Conservation (phyloP, 2,113 vertebrate genomes). For the Antennarius striatus region DNA sequence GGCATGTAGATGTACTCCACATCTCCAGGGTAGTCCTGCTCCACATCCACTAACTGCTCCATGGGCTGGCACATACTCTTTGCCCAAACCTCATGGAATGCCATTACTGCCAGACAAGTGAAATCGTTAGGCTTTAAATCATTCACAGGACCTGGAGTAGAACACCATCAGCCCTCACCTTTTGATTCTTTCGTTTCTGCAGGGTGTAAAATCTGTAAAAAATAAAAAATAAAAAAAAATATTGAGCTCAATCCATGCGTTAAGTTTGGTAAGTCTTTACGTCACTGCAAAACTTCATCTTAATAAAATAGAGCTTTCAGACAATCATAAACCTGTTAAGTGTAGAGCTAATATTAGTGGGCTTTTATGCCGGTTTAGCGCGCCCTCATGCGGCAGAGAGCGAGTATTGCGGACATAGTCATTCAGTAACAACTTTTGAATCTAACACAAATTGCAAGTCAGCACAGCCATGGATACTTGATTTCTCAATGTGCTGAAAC, state of each 20-base stretch:
- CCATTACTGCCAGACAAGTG: slow-evolving; percentile 73
- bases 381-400: slow-evolving; percentile 36
- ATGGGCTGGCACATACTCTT: slow-evolving; percentile 87
- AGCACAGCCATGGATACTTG: slow-evolving; percentile 10
- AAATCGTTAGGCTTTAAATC: neutral
- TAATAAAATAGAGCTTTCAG: neutral
- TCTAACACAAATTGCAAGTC: slow-evolving; percentile 18
- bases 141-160: neutral
- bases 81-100: slow-evolving; percentile 85
- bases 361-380: neutral
- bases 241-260: neutral
- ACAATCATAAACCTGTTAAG: neutral
- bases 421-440: slow-evolving; percentile 14
- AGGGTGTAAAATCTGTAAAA: slow-evolving; percentile 40
- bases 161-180: slow-evolving; percentile 31
- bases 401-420: neutral
- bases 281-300: too few species aligned
- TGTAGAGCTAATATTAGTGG: neutral
- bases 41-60: slow-evolving; percentile 87
- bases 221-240: neutral
- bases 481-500: slow-evolving; percentile 31
- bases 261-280: neutral
- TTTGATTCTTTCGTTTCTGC: neutral
- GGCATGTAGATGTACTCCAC: slow-evolving; percentile 87
- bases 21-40: slow-evolving; percentile 83